Percentiles rank a stretch among this genome's conserved stretches.
phyloP scores from a whole-genome alignment of 2,888 invertebrate species.

The Eupeodes latifasciatus region DNA sequence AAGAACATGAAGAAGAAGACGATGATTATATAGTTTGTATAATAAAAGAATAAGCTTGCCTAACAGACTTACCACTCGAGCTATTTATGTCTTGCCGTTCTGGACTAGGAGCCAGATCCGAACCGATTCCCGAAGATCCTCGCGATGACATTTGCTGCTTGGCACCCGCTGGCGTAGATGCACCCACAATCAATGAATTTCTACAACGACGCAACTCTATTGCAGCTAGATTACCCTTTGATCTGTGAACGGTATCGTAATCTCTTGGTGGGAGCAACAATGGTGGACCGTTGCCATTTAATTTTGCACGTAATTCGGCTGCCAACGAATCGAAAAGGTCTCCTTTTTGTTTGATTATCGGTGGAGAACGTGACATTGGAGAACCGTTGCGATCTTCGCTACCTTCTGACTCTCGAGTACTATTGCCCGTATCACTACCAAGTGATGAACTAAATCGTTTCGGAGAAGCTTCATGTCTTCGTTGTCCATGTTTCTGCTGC shows the following conservation, averaged over 20 bases:
- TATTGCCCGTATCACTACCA: slow-evolving; percentile 89
- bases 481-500: slow-evolving; percentile 77
- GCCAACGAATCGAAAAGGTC: slow-evolving; percentile 95
- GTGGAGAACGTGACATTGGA: slow-evolving; percentile 82
- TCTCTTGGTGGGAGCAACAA: slow-evolving; percentile 96
- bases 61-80: slow-evolving; percentile 83
- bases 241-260: slow-evolving; percentile 94
- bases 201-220: slow-evolving; percentile 87
- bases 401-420: slow-evolving; percentile 89
- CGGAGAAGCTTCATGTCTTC: slow-evolving; percentile 82
- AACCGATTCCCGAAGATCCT: slow-evolving; percentile 94
- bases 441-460: slow-evolving; percentile 89
- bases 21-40: neutral
- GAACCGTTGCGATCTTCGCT: slow-evolving; percentile 87
- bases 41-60: neutral
- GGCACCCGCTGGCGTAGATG: slow-evolving; percentile 82
- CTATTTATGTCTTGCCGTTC: slow-evolving; percentile 85
- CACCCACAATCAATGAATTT: slow-evolving; percentile 83
- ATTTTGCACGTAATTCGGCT: slow-evolving; percentile 93
- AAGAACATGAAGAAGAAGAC: slow-evolving; percentile 17
- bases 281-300: slow-evolving; percentile 88
- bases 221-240: slow-evolving; percentile 90
- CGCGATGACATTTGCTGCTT: slow-evolving; percentile 88
- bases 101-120: slow-evolving; percentile 94
- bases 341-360: slow-evolving; percentile 85